Evolutionary conservation across 2,888 invertebrate species (phyloP), one percentile per base, ranked within the genome.

Genomic region (Epinotia demarniana): DNA sequence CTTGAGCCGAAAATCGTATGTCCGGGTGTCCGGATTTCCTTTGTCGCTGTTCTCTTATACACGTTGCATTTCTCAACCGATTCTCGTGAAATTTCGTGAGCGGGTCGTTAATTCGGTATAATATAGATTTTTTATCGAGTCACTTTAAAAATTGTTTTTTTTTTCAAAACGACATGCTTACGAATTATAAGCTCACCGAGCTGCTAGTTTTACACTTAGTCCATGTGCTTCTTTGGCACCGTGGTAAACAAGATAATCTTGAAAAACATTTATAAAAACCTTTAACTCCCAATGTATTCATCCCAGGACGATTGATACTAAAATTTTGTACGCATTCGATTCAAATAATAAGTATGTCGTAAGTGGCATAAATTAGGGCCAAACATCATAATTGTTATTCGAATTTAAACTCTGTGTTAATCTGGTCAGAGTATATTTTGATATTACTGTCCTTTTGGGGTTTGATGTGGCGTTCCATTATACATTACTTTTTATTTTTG

Each of bases 261-360:
- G n/a, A n/a, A 8, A 53, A n/a, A n/a, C 5, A n/a, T 8, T n/a
- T 3, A n/a, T 18, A 33, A 33, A 33, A 55, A 63, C 12, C 39
- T 16, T n/a, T 12, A 12, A 55, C 49, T n/a, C 8, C 5, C 46
- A 27, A 27, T 19, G n/a, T 2, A 27, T 11, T 66, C 53, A 8
- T 5, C 61, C 33, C 33, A 33, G 16, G n/a, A n/a, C 61, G 12
- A 55, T 33, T 67, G 67, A 67, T 55, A 55, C 39, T 67, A 67
- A 39, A 33, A 39, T 16, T 49, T 64, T 23, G 55, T 39, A 67
- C 55, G 53, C 66, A 55, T 67, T 67, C 33, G 53, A 8, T 33
- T 49, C 27, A 33, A 53, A 66, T 18, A 18, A 11, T 67, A 53
- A 66, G 63, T 64, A 49, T 64, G 46, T 53, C 18, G 27, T 66